These are phyloP conservation scores for Pangasianodon hypophthalmus DNA, from an alignment of 2,113 vertebrate species.

Conservation along the genomic window DNA sequence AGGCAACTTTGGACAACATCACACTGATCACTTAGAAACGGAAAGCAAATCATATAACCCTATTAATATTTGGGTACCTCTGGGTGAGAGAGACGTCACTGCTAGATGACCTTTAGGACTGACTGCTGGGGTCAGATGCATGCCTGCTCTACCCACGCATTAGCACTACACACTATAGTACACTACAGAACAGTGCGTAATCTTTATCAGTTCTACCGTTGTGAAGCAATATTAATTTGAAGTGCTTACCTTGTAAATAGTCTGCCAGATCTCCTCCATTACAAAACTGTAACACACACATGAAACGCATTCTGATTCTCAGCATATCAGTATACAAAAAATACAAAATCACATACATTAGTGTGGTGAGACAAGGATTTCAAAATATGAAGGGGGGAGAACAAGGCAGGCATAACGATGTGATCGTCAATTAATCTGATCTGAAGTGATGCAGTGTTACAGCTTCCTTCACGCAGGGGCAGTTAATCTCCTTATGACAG, in stretches of 20 bases:
- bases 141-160: background rate
- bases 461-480: background rate
- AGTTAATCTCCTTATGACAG: constrained; percentile 30
- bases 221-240: background rate
- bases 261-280: constrained; percentile 98
- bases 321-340: constrained; percentile 3
- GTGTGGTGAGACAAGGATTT: background rate
- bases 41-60: background rate
- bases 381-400: constrained; percentile 22
- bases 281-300: constrained; percentile 83
- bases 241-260: constrained; percentile 93
- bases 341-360: background rate
- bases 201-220: background rate
- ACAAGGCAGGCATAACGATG: constrained; percentile 2
- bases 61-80: background rate
- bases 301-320: constrained; percentile 43
- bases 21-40: background rate
- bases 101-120: constrained; percentile 33
- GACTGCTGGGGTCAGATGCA: background rate
- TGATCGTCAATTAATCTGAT: constrained; percentile 39
- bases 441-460: constrained; percentile 24
- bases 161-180: background rate
- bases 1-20: background rate
- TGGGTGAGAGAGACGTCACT: background rate
- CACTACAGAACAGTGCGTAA: background rate